phyloP scores from a whole-genome alignment of 2,113 vertebrate genomes.

The Spilogale gracilis region DNA sequence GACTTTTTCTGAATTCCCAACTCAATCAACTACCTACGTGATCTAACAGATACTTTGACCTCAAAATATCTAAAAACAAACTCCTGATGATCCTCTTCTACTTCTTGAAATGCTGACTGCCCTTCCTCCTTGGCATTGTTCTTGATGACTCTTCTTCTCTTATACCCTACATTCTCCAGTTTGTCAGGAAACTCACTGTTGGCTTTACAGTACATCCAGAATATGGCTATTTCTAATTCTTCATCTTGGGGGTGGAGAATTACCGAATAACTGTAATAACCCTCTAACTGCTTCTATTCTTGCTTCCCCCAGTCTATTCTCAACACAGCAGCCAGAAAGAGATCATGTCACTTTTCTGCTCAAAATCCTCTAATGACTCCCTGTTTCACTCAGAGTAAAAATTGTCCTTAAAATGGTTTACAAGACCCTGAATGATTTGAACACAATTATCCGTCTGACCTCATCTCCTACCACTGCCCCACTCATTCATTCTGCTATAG shows the following conservation, averaged over 20 bases:
- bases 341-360: conserved; percentile 3
- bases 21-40: neutral
- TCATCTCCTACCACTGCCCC: neutral
- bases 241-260: neutral
- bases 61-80: neutral
- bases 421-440: neutral
- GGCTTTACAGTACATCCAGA: neutral
- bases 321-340: neutral
- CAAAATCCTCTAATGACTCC: conserved; percentile 41
- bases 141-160: neutral
- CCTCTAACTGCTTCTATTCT: conserved; percentile 4
- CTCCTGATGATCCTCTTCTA: neutral
- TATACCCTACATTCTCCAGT: neutral
- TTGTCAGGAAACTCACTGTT: neutral
- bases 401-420: conserved; percentile 3
- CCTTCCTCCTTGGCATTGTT: neutral
- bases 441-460: neutral
- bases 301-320: neutral
- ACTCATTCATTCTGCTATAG: neutral
- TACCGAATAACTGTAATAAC: conserved; percentile 38
- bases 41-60: neutral
- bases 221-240: neutral
- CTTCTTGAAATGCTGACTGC: neutral
- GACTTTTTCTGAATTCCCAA: neutral
- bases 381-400: conserved; percentile 60